These are phyloP conservation scores for Metopia argyrocephala DNA, from an alignment of 2,888 invertebrate species.

Conservation along the genomic window DNA sequence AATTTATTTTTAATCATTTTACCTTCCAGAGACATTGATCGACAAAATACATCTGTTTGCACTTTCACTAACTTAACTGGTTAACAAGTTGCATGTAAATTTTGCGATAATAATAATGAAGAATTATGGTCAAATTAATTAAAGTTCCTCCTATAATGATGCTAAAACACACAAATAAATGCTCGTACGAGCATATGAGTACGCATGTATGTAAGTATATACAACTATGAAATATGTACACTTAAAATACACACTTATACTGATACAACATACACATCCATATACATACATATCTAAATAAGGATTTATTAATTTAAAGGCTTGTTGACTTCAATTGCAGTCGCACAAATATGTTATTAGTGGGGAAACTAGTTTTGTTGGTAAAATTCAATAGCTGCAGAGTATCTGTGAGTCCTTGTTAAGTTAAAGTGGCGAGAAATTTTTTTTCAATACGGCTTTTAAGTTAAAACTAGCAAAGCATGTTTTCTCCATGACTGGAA, in stretches of 20 bases:
- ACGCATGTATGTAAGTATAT: no score
- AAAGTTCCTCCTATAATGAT: conserved; percentile 3
- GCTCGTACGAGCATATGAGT: background rate
- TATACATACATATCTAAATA: background rate
- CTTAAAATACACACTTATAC: background rate
- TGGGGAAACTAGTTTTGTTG: background rate
- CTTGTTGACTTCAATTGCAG: conserved; percentile 6
- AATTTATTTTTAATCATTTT: no score
- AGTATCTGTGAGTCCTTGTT: no score
- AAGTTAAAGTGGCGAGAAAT: no score
- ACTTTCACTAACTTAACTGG: background rate
- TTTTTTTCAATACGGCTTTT: no score
- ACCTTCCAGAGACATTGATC: no score
- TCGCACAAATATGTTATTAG: background rate
- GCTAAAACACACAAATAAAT: background rate
- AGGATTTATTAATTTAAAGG: conserved; percentile 21
- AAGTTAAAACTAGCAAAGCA: no score
- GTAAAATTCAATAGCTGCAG: no score
- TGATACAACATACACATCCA: no score
- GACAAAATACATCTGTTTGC: conserved; percentile 20
- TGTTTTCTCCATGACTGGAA: no score
- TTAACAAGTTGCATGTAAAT: conserved; percentile 3
- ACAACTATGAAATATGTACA: background rate
- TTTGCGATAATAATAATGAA: conserved; percentile 17
- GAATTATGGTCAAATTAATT: conserved; percentile 41